Base-by-base conservation (phyloP, 2,888 invertebrate species). In the Caradrina clavipalpis region DNA sequence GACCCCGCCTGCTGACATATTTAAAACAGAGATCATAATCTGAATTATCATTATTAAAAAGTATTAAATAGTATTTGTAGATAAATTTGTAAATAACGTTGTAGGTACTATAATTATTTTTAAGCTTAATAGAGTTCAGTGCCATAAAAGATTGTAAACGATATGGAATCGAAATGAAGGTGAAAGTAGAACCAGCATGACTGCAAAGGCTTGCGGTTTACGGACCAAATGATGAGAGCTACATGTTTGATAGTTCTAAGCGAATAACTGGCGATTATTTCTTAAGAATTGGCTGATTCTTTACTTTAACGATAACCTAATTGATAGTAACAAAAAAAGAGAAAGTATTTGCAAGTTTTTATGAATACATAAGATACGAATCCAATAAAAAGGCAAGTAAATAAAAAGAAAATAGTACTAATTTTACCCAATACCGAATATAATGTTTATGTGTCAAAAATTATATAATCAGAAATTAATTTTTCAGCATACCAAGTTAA, bases 401-500 rank as follows among this genome's bases (percentile, higher is more conserved):
- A 73, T n/a, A 17, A 73, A 51, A 47, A 47, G 6, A 0, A 15
- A 49, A 15, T 17, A 6, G 3, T 26, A 26, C n/a, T 17, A 35
- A 22, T 31, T 51, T 71, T 45, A 35, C 22, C 22, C 22, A 67
- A 76, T 78, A 78, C 78, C 78, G 72, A 78, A 80, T 71, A 80
- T 80, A 80, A 80, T 76, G 77, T 64, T 58, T 22, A 42, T 42
- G 13, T 56, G 53, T 13, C 6, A 58, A 47, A 54, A 35, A 56
- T 45, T 11, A 64, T 39, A 61, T 21, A n/a, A 53, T n/a, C 21
- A 60, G 1, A 60, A 68, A 79, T 78, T 72, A 82, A 81, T 79
- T 76, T 85, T 84, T 83, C 86, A 85, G 86, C 64, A 73, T 47
- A 55, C 35, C 67, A 78, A 53, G 69, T 77, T 66, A 71, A 73